Conservation (phyloP, 2,888 invertebrate species). For the Trichopoda pennipes region DNA sequence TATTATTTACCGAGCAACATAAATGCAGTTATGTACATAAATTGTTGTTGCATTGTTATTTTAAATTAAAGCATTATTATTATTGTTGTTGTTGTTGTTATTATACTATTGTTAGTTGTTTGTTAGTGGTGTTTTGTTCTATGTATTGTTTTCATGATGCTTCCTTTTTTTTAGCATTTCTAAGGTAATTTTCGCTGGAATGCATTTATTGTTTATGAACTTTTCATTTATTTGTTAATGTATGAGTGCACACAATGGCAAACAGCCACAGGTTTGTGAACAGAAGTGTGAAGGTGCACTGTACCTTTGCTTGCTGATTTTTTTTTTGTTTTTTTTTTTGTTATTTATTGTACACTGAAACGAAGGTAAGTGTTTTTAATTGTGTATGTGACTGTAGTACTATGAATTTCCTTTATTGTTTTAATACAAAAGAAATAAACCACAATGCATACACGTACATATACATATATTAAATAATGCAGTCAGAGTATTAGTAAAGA, state of each 20-base stretch:
- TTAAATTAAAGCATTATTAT: conserved; percentile 44
- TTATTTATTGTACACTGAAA: not conserved
- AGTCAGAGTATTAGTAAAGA: conserved; percentile 11
- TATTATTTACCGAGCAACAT: conserved; percentile 26
- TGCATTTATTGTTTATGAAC: conserved; percentile 55
- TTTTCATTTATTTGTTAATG: conserved; percentile 39
- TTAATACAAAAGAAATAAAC: conserved; percentile 2
- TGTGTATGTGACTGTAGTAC: not conserved
- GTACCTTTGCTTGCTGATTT: not conserved
- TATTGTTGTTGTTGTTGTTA: conserved; percentile 22
- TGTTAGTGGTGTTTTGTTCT: conserved; percentile 5
- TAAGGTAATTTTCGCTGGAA: conserved; percentile 63
- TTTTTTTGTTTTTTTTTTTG: too few relatives aligned
- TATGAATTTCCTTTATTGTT: conserved; percentile 30
- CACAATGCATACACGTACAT: not conserved
- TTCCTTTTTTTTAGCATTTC: conserved; percentile 59
- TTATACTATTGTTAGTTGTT: conserved; percentile 30
- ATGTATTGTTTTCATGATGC: conserved; percentile 30
- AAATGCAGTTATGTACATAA: not conserved
- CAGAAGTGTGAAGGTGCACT: not conserved
- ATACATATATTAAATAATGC: not conserved
- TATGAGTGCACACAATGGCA: not conserved
- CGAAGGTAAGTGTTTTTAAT: conserved; percentile 19
- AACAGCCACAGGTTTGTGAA: not conserved
- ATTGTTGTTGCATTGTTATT: conserved; percentile 23